A percentile compares a stretch with the other conserved stretches of the same genome.
phyloP scores from a whole-genome alignment of 2,797 vertebrate genomes.

The Sebastes hubbsi region DNA sequence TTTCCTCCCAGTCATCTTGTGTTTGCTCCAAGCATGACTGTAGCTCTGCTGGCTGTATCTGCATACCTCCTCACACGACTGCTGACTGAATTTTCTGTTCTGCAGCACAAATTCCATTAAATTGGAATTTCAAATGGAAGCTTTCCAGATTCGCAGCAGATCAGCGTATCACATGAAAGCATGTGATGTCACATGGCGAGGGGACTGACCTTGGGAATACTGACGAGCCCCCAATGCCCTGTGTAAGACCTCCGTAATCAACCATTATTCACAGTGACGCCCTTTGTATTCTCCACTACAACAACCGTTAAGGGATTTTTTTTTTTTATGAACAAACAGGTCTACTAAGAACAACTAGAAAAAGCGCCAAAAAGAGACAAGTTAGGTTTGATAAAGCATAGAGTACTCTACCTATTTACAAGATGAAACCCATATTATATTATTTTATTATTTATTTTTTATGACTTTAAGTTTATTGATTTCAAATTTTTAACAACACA shows the following conservation, averaged over 20 bases:
- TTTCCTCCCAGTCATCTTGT: slow-evolving; percentile 65
- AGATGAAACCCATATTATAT: not conserved
- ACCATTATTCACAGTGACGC: slow-evolving; percentile 33
- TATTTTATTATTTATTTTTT: not conserved
- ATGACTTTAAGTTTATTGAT: not conserved
- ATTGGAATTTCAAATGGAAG: slow-evolving; percentile 83
- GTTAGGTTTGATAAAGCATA: not conserved
- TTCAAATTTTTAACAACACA: not conserved
- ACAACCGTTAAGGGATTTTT: not conserved
- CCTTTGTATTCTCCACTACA: slow-evolving; percentile 34
- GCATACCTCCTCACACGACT: slow-evolving; percentile 70
- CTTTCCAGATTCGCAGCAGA: slow-evolving; percentile 80
- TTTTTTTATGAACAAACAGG: not conserved
- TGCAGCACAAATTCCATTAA: slow-evolving; percentile 82
- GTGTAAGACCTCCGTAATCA: slow-evolving; percentile 43
- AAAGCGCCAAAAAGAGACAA: not conserved
- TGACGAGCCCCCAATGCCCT: slow-evolving; percentile 50
- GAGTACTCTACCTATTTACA: not conserved
- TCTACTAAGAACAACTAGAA: not conserved
- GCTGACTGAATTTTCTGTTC: slow-evolving; percentile 79
- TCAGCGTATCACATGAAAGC: slow-evolving; percentile 87
- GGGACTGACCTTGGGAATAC: slow-evolving; percentile 63
- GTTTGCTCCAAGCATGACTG: slow-evolving; percentile 46
- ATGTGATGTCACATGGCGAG: slow-evolving; percentile 86
- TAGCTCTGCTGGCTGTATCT: slow-evolving; percentile 56